Conservation (phyloP, 1,140 invertebrate species). For the silkworm (Bombyx mori) region ASM3026992v2 NC_085130.1:1213001-1213500, state of each 20-base stretch:
- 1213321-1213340: too few species aligned
- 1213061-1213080: too few species aligned
- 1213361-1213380: too few species aligned
- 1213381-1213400: too few species aligned
- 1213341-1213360: too few species aligned
- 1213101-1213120: conserved; percentile 9
- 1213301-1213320: too few species aligned
- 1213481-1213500: too few species aligned
- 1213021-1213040: neutral
- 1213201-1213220: conserved; percentile 2
- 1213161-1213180: conserved; percentile 12
- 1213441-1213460: neutral
- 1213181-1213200: conserved; percentile 14
- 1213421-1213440: too few species aligned
- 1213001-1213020: neutral
- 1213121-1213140: conserved; percentile 12
- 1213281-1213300: neutral
- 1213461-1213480: too few species aligned
- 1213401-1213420: too few species aligned
- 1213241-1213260: neutral
- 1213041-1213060: conserved; percentile 1
- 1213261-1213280: neutral
- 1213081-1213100: neutral
- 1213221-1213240: conserved; percentile 7
- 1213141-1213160: conserved; percentile 9